Evolutionary conservation across 2,888 invertebrate genomes (phyloP).

Genomic region (Platypus cylindrus): DNA sequence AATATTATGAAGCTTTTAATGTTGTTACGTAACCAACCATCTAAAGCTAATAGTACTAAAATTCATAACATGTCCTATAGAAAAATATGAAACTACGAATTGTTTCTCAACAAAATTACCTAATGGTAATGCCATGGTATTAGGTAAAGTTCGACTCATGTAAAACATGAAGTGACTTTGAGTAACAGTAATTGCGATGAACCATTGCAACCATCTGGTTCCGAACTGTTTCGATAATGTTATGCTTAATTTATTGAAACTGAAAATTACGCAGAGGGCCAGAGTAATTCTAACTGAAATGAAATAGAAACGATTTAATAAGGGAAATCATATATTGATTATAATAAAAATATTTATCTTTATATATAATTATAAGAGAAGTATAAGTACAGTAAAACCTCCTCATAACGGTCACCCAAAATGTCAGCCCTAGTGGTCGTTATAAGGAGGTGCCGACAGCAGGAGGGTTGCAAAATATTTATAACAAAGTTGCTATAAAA

Average conservation of each 20-base stretch:
- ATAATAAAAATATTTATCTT: conserved; percentile 3
- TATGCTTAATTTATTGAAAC: conserved; percentile 61
- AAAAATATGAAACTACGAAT: conserved; percentile 9
- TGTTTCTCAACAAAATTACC: conserved; percentile 46
- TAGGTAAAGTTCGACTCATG: conserved; percentile 85
- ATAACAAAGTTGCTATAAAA: too few relatives aligned
- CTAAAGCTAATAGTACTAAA: conserved; percentile 74
- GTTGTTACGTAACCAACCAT: conserved; percentile 71
- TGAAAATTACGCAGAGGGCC: conserved; percentile 58
- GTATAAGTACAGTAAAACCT: too few relatives aligned
- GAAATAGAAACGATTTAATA: too few relatives aligned
- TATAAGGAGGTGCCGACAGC: too few relatives aligned
- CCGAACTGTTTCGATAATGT: conserved; percentile 71
- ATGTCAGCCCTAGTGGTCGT: too few relatives aligned
- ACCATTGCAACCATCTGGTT: conserved; percentile 65
- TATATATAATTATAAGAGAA: not conserved
- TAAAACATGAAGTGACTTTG: conserved; percentile 99
- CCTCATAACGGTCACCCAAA: conserved; percentile 2
- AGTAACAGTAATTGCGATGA: conserved; percentile 67
- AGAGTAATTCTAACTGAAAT: conserved; percentile 71
- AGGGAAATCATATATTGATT: not conserved
- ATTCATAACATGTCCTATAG: too few relatives aligned
- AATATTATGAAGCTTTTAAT: conserved; percentile 63
- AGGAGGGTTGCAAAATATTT: too few relatives aligned
- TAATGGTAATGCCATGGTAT: conserved; percentile 82